Evolutionary conservation across 2,888 invertebrate species (phyloP).

Genomic region (Minunthozetes semirufus): DNA sequence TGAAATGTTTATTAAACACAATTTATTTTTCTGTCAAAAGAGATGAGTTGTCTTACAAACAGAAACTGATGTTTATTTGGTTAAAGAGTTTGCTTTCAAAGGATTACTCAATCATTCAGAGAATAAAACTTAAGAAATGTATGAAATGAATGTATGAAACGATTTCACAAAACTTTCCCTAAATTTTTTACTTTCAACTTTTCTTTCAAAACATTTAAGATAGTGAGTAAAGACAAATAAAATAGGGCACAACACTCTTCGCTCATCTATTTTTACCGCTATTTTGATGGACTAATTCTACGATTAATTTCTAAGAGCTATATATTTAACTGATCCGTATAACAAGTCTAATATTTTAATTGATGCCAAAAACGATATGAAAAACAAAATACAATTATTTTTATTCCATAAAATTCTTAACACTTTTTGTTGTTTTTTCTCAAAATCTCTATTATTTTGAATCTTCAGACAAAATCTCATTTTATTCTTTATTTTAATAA

Average conservation of each 20-base stretch:
- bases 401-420: too few relatives aligned
- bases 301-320: neutral
- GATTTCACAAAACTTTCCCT: neutral
- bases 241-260: neutral
- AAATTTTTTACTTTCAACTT: neutral
- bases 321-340: neutral
- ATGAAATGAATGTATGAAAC: neutral
- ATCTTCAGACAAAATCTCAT: too few relatives aligned
- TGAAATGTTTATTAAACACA: neutral
- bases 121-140: too few relatives aligned
- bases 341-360: too few relatives aligned
- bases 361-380: too few relatives aligned
- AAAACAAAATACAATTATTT: too few relatives aligned
- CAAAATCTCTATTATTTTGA: too few relatives aligned
- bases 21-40: neutral
- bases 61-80: conserved; percentile 47
- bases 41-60: neutral
- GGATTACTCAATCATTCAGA: neutral
- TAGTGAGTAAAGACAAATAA: neutral
- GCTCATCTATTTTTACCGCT: neutral
- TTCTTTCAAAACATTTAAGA: neutral
- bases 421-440: too few relatives aligned
- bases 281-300: neutral
- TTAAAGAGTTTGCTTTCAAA: conserved; percentile 58
- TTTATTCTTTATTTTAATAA: too few relatives aligned